phyloP scores from a whole-genome alignment of 2,888 invertebrate genomes.

The Drosophila anomalipes region DNA sequence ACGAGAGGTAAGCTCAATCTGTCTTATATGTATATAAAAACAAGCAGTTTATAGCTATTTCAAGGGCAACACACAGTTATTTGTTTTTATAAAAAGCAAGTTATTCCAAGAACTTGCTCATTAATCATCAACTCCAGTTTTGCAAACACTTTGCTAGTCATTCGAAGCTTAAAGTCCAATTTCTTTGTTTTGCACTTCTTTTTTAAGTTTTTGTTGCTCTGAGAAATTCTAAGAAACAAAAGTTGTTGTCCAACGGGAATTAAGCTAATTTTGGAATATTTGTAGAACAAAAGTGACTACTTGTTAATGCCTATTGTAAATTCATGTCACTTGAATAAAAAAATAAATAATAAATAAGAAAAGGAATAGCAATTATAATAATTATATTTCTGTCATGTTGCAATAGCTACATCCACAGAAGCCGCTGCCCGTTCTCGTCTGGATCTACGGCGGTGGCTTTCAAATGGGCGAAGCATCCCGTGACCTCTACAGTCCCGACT shows the following conservation, averaged over 20 bases:
- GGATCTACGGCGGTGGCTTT: constrained; percentile 87
- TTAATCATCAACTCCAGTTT: not conserved
- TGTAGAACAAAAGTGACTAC: not conserved
- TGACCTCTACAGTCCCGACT: constrained; percentile 85
- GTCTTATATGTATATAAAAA: not conserved
- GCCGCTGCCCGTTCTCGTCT: constrained; percentile 85
- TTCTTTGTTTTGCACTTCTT: not conserved
- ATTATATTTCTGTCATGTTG: not conserved
- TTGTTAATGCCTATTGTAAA: not conserved
- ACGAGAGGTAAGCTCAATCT: constrained; percentile 74
- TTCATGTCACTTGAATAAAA: not conserved
- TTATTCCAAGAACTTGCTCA: not conserved
- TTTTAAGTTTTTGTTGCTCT: not conserved
- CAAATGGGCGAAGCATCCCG: constrained; percentile 85
- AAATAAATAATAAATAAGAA: not conserved
- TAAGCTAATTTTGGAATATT: not conserved
- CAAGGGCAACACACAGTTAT: not conserved
- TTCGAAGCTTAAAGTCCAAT: not conserved
- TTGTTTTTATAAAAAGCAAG: not conserved
- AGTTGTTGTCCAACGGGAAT: not conserved
- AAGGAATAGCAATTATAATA: not conserved
- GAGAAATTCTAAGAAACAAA: not conserved
- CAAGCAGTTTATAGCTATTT: not conserved
- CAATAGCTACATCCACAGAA: constrained; percentile 77
- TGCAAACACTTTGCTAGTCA: not conserved